A percentile compares a stretch with the other conserved stretches of the same genome.
phyloP scores from a whole-genome alignment of 2,888 invertebrate genomes.

The Acheta domesticus region DNA sequence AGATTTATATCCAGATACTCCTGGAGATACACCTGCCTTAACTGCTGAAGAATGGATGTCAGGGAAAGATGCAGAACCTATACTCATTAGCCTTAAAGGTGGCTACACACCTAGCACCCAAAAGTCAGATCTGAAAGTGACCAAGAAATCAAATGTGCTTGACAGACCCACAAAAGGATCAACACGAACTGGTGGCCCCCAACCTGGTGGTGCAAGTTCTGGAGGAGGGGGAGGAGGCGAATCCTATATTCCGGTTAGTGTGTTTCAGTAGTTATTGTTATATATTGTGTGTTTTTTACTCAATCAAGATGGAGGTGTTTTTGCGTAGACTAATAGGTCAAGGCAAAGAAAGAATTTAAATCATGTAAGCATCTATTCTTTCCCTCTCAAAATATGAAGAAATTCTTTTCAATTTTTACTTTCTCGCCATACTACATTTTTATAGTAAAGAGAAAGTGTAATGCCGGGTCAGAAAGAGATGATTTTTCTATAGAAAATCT shows the following conservation, averaged over 20 bases:
- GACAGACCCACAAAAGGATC: constrained; percentile 54
- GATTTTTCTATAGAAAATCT: no score
- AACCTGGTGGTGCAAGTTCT: constrained; percentile 38
- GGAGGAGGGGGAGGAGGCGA: constrained; percentile 33
- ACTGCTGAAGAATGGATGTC: constrained; percentile 90
- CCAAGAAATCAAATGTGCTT: constrained; percentile 63
- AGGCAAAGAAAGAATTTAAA: no score
- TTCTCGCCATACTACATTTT: no score
- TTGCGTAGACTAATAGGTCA: no score
- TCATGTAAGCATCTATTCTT: no score
- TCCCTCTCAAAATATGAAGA: no score
- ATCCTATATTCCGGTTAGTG: constrained; percentile 24
- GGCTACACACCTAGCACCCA: constrained; percentile 60
- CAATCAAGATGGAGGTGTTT: background rate
- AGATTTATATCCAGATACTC: constrained; percentile 93
- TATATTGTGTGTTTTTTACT: background rate
- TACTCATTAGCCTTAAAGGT: constrained; percentile 88
- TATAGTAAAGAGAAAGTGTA: no score
- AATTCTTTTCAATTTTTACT: no score
- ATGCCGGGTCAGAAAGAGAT: no score
- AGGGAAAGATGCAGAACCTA: constrained; percentile 86
- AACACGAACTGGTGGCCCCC: constrained; percentile 40
- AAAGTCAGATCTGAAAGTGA: constrained; percentile 53
- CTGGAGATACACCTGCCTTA: constrained; percentile 83
- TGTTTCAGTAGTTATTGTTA: background rate